Percentiles rank a stretch among this genome's conserved stretches.
These are phyloP conservation scores for Crax fasciolata DNA, from an alignment of 2,797 vertebrate species.

Conservation along the genomic window DNA sequence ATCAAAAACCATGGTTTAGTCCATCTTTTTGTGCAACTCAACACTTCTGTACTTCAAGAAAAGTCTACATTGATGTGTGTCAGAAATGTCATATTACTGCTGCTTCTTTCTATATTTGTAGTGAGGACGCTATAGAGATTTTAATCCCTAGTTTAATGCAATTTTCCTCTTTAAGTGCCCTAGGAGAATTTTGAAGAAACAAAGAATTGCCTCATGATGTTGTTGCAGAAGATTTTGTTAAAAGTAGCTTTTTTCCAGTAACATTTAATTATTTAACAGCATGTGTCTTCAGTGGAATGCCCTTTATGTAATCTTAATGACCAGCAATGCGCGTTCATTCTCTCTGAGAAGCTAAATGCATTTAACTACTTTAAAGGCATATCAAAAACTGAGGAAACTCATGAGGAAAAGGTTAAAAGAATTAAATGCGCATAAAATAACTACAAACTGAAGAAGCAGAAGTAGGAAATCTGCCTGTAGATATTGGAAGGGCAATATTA, in stretches of 20 bases:
- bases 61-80: neutral
- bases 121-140: neutral
- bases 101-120: neutral
- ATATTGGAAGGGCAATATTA: neutral
- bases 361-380: neutral
- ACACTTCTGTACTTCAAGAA: neutral
- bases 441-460: neutral
- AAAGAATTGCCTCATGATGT: slow-evolving; percentile 2
- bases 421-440: slow-evolving; percentile 28
- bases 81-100: neutral
- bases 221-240: slow-evolving; percentile 30
- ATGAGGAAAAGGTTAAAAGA: slow-evolving; percentile 43
- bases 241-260: slow-evolving; percentile 40
- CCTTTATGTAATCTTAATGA: slow-evolving; percentile 42
- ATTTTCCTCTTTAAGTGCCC: slow-evolving; percentile 19
- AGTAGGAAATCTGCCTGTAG: slow-evolving; percentile 15
- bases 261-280: slow-evolving; percentile 54
- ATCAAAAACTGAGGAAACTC: neutral
- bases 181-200: neutral
- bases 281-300: slow-evolving; percentile 28
- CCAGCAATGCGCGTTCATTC: neutral
- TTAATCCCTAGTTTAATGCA: neutral
- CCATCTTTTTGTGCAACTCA: neutral
- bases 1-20: neutral
- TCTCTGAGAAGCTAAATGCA: neutral